Conservation (phyloP, 2,888 invertebrate genomes). For the Phanerotoma sp. region DNA sequence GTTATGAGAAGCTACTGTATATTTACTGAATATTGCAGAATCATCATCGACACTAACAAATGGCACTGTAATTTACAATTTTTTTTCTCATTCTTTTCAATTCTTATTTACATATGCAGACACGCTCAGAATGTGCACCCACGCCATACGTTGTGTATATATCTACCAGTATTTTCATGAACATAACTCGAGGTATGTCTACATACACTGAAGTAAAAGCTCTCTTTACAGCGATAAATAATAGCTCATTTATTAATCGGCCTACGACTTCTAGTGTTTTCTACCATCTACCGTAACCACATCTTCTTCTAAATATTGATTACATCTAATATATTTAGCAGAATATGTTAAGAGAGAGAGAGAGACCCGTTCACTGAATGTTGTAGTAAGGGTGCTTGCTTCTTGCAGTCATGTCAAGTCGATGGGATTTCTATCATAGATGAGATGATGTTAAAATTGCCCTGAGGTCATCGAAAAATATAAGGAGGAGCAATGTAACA, state of each 20-base stretch:
- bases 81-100: too few species aligned
- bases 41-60: slow-evolving; percentile 35
- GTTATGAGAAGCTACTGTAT: too few species aligned
- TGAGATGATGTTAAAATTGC: slow-evolving; percentile 1
- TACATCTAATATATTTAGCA: not conserved
- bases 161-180: not conserved
- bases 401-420: too few species aligned
- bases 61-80: slow-evolving; percentile 31
- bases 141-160: slow-evolving; percentile 25
- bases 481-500: slow-evolving; percentile 11
- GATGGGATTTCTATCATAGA: slow-evolving; percentile 4
- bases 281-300: not conserved
- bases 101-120: slow-evolving; percentile 26
- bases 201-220: not conserved
- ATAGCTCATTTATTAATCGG: slow-evolving; percentile 21
- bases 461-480: slow-evolving; percentile 8
- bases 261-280: slow-evolving; percentile 13
- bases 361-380: too few species aligned
- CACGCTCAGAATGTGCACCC: slow-evolving; percentile 12
- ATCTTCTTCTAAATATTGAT: slow-evolving; percentile 7
- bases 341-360: not conserved
- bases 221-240: slow-evolving; percentile 13
- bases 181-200: not conserved
- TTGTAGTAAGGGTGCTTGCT: slow-evolving; percentile 1
- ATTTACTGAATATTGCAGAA: slow-evolving; percentile 24